Base-by-base conservation (phyloP, 2,113 vertebrate genomes). In the Rhea americana region DNA sequence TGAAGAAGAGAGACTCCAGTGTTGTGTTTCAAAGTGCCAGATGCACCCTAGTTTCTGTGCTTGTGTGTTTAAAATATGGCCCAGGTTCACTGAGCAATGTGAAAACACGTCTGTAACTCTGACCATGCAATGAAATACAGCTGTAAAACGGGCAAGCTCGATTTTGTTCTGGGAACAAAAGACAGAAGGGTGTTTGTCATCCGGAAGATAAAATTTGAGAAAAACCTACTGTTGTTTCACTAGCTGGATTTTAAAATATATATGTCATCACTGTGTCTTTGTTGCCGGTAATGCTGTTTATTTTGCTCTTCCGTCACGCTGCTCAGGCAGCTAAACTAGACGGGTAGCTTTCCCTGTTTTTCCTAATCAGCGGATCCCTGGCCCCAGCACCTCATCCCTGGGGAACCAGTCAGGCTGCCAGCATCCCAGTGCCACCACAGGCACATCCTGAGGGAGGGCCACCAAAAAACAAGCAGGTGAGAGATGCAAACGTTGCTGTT, bases 141-240 rank as follows among this genome's bases (percentile, higher is more conserved):
- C 88, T 88, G 70, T 65, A 68, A n/a, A 81, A 75, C 0, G 5
- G 47, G 43, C n/a, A 89, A 75, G 51, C 70, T 89, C 77, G 0
- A 0, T 72, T 92, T 65, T 65, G 6, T 43, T 18, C 39, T 39
- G 56, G 72, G 47, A 83, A 83, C 79, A 93, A 92, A 94, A 67
- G 56, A 75, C 39, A 91, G 43, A 30, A 58, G 65, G 45, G 61
- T 0, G 0, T 89, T 96, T 91, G 82, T 91, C 85, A 93, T 68
- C 70, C 0, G 0, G 12, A 61, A 56, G 82, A 90, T 89, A 83
- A 70, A 45, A 55, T 91, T 30, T 73, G 73, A 91, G 90, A 73
- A 88, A 79, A 91, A 89, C 72, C 79, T 90, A 50, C 89, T 65
- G 87, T 14, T 81, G 81, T 93, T 83, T 91, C 55, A 25, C 75